phyloP scores from a whole-genome alignment of 2,888 invertebrate species.

The Lacanobia wlatinum region DNA sequence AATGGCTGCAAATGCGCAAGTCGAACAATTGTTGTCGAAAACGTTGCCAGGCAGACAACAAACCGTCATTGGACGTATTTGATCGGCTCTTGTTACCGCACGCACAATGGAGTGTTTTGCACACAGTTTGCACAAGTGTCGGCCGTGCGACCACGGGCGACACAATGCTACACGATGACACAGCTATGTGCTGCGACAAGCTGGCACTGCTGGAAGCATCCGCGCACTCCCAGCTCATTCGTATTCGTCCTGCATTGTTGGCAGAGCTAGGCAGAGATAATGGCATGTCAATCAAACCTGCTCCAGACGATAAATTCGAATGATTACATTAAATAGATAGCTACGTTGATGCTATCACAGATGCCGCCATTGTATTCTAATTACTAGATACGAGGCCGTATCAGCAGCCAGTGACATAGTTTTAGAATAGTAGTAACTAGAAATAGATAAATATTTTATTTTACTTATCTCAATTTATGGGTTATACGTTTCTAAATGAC shows the following conservation, averaged over 20 bases:
- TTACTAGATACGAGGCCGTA: constrained; percentile 53
- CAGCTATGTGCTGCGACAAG: constrained; percentile 10
- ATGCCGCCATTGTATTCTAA: constrained; percentile 59
- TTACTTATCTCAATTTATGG: constrained; percentile 1
- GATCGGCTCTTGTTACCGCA: constrained; percentile 66
- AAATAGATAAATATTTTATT: constrained; percentile 6
- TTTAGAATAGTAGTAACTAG: constrained; percentile 11
- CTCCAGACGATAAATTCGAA: constrained; percentile 48
- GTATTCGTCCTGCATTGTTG: constrained; percentile 30
- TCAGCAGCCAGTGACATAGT: constrained; percentile 15
- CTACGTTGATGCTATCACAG: constrained; percentile 43
- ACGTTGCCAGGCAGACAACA: constrained; percentile 58
- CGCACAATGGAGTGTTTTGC: constrained; percentile 80
- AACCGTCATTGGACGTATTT: constrained; percentile 64
- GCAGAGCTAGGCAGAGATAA: constrained; percentile 28
- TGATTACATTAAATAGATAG: constrained; percentile 48
- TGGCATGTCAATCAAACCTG: constrained; percentile 49
- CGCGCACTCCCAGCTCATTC: constrained; percentile 17
- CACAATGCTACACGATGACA: constrained; percentile 34
- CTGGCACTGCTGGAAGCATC: constrained; percentile 18
- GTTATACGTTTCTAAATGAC: constrained; percentile 7
- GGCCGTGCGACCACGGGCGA: constrained; percentile 43
- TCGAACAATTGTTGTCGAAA: constrained; percentile 67
- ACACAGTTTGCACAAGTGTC: constrained; percentile 80
- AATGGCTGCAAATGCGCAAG: constrained; percentile 56